Percentiles rank a stretch among this genome's conserved stretches.
These are phyloP conservation scores for Metellina segmentata DNA, from an alignment of 2,888 invertebrate species.

Conservation along the genomic window DNA sequence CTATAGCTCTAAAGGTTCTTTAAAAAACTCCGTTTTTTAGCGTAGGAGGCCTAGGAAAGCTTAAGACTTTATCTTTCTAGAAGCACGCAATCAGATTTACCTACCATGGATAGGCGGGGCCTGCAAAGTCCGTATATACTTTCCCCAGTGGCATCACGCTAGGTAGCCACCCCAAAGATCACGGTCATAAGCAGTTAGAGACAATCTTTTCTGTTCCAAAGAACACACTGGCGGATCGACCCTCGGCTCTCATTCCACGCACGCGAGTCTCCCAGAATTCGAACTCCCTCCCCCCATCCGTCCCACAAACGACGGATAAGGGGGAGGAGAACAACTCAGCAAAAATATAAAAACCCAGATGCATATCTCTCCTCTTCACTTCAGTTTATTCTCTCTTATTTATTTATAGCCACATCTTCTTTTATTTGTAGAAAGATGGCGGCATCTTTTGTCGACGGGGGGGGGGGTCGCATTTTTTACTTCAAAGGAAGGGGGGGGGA, in stretches of 20 bases:
- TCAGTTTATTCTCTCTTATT: constrained; percentile 30
- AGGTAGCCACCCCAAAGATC: neutral
- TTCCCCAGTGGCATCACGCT: too few relatives aligned
- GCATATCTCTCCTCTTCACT: constrained; percentile 23
- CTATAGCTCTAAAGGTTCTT: too few relatives aligned
- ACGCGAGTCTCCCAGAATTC: neutral
- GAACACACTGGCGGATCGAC: neutral
- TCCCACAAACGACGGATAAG: neutral
- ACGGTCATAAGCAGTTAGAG: neutral
- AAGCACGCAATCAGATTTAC: neutral
- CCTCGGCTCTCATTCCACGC: neutral
- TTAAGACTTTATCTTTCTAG: neutral
- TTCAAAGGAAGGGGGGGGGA: constrained; percentile 3
- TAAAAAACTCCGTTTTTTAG: too few relatives aligned
- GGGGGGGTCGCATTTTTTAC: neutral
- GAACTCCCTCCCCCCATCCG: neutral
- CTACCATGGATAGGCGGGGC: too few relatives aligned
- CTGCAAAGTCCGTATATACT: too few relatives aligned
- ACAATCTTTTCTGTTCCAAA: neutral
- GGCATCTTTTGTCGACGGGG: constrained; percentile 20
- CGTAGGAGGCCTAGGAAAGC: too few relatives aligned
- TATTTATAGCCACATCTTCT: neutral
- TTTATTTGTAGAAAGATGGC: constrained; percentile 15
- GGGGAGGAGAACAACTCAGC: neutral
- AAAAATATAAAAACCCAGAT: neutral